These are phyloP conservation scores for Rhinichthys klamathensis DNA, from an alignment of 2,113 vertebrate species.

Conservation along the genomic window DNA sequence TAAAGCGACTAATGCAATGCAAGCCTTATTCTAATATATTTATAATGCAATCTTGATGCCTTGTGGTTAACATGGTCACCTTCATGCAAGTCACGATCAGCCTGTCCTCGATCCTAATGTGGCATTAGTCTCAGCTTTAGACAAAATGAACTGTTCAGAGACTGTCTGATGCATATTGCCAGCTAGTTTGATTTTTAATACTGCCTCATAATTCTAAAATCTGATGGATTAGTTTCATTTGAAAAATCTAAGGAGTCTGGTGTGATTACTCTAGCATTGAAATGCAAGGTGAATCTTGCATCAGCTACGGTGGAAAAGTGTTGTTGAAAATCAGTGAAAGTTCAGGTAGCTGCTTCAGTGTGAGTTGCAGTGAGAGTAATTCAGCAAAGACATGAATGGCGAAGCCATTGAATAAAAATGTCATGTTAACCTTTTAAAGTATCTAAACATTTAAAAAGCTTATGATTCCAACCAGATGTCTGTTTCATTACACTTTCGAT, in stretches of 20 bases:
- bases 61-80: neutral
- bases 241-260: neutral
- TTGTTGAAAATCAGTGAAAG: neutral
- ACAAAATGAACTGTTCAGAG: neutral
- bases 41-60: neutral
- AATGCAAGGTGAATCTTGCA: neutral
- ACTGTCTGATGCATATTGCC: neutral
- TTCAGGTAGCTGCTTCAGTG: neutral
- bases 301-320: neutral
- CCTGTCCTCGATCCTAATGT: neutral
- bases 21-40: neutral
- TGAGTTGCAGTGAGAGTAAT: neutral
- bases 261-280: neutral
- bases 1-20: neutral
- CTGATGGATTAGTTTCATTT: neutral
- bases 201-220: neutral
- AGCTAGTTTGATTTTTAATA: slow-evolving; percentile 1
- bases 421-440: neutral
- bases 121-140: neutral
- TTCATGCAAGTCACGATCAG: neutral
- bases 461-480: neutral
- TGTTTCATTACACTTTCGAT: neutral
- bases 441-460: neutral
- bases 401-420: neutral
- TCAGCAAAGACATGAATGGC: neutral